Conservation (phyloP, 2,888 invertebrate species). For the Polymixis flavicincta region DNA sequence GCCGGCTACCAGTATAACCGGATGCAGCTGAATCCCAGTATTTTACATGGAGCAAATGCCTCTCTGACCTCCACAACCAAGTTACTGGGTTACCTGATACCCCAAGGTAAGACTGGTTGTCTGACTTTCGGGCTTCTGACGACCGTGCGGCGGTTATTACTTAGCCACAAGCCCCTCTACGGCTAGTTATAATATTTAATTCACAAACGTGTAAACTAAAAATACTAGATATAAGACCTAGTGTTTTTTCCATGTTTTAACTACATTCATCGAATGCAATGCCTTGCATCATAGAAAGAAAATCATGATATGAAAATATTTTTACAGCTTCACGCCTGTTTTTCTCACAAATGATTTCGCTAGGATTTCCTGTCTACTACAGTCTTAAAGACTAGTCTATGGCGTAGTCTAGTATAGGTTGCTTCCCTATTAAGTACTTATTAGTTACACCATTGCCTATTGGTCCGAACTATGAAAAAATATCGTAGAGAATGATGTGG, state of each 20-base stretch:
- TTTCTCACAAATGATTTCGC: constrained; percentile 5
- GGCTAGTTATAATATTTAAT: not conserved
- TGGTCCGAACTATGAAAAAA: constrained; percentile 9
- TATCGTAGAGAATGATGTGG: not conserved
- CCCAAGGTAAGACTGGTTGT: too few relatives aligned
- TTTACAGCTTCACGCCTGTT: not conserved
- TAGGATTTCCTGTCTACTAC: constrained; percentile 3
- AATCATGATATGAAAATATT: not conserved
- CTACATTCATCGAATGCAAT: not conserved
- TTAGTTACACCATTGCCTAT: constrained; percentile 24
- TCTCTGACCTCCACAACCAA: too few relatives aligned
- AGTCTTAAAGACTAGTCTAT: constrained; percentile 29
- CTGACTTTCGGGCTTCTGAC: too few relatives aligned
- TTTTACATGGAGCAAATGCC: too few relatives aligned
- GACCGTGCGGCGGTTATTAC: too few relatives aligned
- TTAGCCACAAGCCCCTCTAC: too few relatives aligned
- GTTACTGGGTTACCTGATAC: too few relatives aligned
- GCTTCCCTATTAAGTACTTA: constrained; percentile 42
- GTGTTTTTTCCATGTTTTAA: not conserved
- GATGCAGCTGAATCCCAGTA: too few relatives aligned
- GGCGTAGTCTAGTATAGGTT: constrained; percentile 39
- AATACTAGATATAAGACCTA: too few relatives aligned
- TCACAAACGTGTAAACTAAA: not conserved
- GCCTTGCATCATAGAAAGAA: not conserved
- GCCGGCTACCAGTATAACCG: too few relatives aligned